These are phyloP conservation scores for Oreonectes daqikongensis DNA, from an alignment of 2,797 vertebrate species.

Conservation along the genomic window DNA sequence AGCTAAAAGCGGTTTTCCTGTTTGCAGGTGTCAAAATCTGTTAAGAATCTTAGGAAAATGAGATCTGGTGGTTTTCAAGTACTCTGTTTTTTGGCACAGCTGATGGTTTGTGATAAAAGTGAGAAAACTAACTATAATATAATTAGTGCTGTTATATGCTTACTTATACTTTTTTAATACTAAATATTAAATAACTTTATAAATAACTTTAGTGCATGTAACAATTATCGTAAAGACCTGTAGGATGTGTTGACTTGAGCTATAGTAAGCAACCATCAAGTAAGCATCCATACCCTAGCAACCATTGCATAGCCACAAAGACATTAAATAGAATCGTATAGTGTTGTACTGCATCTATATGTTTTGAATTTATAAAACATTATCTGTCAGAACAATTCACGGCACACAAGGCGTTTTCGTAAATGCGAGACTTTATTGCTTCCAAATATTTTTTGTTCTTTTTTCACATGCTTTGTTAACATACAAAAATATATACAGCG, in stretches of 20 bases:
- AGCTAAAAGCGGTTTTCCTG: neutral
- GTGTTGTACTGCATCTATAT: neutral
- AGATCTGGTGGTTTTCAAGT: neutral
- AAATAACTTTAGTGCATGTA: too few species aligned
- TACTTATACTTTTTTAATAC: too few species aligned
- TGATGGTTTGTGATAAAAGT: too few species aligned
- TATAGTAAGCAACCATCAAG: neutral
- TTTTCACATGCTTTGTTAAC: constrained; percentile 37
- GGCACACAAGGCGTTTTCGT: neutral
- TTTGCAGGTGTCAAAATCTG: neutral
- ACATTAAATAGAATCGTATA: too few species aligned
- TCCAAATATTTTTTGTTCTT: neutral
- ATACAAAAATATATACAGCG: constrained; percentile 53
- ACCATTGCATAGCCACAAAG: neutral
- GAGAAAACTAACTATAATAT: neutral
- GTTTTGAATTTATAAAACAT: neutral
- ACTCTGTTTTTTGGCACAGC: neutral
- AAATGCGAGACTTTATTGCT: constrained; percentile 49
- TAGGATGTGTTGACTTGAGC: neutral
- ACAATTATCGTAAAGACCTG: neutral
- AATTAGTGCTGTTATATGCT: neutral
- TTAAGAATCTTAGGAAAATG: neutral
- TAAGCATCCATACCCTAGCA: neutral
- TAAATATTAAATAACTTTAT: too few species aligned
- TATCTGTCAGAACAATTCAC: neutral